Evolutionary conservation across 1,140 invertebrate species (phyloP).

Genomic region (Sarcophaga bullata): DNA sequence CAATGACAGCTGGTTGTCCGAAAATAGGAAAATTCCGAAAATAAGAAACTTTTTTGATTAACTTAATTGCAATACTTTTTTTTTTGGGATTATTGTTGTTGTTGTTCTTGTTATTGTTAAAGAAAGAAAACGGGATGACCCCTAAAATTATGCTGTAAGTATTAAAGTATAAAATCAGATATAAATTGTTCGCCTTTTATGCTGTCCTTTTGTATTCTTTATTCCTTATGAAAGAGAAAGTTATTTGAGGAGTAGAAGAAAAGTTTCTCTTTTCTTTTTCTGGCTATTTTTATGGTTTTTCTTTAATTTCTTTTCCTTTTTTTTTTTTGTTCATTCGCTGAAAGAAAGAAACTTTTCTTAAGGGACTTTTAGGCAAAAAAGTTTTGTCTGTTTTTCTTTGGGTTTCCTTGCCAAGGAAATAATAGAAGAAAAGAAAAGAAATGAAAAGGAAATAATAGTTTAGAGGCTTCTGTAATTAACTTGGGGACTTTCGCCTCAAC

Average conservation of each 20-base stretch:
- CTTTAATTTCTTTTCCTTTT: constrained; percentile 18
- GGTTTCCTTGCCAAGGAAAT: neutral
- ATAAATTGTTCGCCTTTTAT: too few relatives aligned
- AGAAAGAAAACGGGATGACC: too few relatives aligned
- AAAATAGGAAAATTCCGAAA: neutral
- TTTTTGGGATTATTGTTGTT: too few relatives aligned
- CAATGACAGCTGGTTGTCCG: neutral
- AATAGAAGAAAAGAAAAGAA: neutral
- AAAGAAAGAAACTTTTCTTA: neutral
- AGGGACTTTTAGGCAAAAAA: too few relatives aligned
- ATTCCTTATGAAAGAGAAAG: too few relatives aligned
- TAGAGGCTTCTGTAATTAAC: constrained; percentile 4
- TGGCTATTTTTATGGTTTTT: neutral
- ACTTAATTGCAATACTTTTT: constrained; percentile 7
- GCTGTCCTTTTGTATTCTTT: too few relatives aligned
- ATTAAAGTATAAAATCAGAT: too few relatives aligned
- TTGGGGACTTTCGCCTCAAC: neutral
- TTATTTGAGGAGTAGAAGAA: too few relatives aligned
- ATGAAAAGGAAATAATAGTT: neutral
- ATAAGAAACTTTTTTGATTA: neutral
- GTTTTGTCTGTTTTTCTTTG: neutral
- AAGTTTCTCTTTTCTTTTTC: too few relatives aligned
- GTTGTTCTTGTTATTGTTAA: too few relatives aligned
- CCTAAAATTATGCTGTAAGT: too few relatives aligned
- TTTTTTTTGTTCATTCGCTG: too few relatives aligned